Conservation (phyloP, 2,797 vertebrate genomes). For the Hemitrygon akajei region DNA sequence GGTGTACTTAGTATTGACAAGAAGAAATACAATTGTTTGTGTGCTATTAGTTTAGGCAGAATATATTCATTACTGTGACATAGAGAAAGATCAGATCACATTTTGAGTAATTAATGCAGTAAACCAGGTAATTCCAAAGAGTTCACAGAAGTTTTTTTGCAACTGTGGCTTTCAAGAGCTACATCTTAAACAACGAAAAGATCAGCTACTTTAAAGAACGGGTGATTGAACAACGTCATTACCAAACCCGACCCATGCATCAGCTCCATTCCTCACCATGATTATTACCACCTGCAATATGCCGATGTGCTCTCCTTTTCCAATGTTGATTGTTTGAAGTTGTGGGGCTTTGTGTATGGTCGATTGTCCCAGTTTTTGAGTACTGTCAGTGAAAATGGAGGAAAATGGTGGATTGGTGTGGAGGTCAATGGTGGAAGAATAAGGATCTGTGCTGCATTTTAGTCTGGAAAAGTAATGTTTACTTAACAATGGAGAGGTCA, state of each 20-base stretch:
- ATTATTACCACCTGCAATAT: not conserved
- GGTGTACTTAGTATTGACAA: too few relatives aligned
- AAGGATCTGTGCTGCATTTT: slow-evolving; percentile 4
- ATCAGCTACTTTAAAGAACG: not conserved
- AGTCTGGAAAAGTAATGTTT: slow-evolving; percentile 16
- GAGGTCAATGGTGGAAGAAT: not conserved
- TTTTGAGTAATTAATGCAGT: too few relatives aligned
- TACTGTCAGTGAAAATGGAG: not conserved
- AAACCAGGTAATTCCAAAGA: too few relatives aligned
- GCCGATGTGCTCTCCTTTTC: too few relatives aligned
- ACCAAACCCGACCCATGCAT: too few relatives aligned
- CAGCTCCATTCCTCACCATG: too few relatives aligned
- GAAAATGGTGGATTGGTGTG: not conserved
- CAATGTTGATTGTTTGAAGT: not conserved
- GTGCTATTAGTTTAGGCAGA: too few relatives aligned
- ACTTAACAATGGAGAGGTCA: slow-evolving; percentile 30
- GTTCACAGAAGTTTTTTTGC: too few relatives aligned
- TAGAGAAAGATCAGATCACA: too few relatives aligned
- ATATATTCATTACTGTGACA: too few relatives aligned
- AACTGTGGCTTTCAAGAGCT: not conserved
- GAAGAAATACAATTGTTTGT: too few relatives aligned
- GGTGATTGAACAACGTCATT: not conserved
- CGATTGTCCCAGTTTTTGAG: not conserved
- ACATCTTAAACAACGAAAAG: not conserved
- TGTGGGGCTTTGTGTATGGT: slow-evolving; percentile 5